Evolutionary conservation across 2,797 vertebrate genomes (phyloP).

Genomic region (Hirundo rustica): DNA sequence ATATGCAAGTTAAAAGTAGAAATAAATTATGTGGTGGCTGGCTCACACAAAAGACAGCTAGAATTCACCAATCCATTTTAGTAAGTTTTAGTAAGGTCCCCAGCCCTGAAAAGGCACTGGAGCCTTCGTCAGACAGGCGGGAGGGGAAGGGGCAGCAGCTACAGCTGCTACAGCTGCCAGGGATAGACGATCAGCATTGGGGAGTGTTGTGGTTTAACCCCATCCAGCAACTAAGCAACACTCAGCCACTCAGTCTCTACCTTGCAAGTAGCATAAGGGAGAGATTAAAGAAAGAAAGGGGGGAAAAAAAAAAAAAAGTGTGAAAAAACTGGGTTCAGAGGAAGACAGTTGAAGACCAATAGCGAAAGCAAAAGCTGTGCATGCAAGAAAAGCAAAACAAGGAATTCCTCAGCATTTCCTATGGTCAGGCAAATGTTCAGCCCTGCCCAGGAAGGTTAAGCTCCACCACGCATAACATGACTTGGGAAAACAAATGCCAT

Average conservation of each 20-base stretch:
- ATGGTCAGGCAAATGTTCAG: not conserved
- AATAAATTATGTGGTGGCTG: not conserved
- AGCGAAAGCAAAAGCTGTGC: not conserved
- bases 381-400: not conserved
- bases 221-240: not conserved
- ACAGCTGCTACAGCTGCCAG: not conserved
- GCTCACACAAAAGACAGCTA: not conserved
- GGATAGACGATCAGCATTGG: not conserved
- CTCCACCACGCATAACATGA: not conserved
- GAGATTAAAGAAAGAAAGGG: not conserved
- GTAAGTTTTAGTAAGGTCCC: not conserved
- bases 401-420: not conserved
- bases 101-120: not conserved
- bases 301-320: not conserved
- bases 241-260: not conserved
- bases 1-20: not conserved
- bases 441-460: not conserved
- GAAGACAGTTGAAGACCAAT: not conserved
- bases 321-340: not conserved
- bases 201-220: not conserved
- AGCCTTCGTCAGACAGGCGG: not conserved
- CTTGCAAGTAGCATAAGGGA: not conserved
- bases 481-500: not conserved
- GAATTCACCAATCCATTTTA: not conserved
- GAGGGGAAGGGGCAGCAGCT: not conserved